Percentiles rank a stretch among this genome's conserved stretches.
Evolutionary conservation across 1,140 invertebrate species (phyloP).

Genomic region (Asobara japonica): DNA sequence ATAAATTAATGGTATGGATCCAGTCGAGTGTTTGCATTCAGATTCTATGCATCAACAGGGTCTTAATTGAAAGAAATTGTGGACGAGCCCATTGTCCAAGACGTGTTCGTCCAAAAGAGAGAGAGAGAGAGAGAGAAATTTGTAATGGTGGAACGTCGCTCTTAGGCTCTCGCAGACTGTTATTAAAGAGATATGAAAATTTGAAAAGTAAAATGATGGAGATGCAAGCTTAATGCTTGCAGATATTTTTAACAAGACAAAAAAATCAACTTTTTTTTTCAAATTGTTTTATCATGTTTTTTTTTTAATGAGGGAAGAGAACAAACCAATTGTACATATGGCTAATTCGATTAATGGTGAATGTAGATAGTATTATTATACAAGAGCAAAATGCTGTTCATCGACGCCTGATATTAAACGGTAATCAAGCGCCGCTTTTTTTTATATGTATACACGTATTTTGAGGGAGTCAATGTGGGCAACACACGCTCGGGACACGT

Average conservation of each 20-base stretch:
- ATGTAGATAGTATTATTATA: constrained; percentile 57
- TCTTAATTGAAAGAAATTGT: background rate
- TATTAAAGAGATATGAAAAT: background rate
- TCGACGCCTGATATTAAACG: constrained; percentile 33
- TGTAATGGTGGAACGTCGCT: background rate
- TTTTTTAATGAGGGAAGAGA: too few species aligned
- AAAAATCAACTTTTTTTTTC: background rate
- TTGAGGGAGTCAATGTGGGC: background rate
- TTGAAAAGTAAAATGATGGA: background rate
- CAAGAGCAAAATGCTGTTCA: background rate
- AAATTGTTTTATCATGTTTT: constrained; percentile 18
- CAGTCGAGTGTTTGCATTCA: constrained; percentile 1
- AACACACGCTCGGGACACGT: constrained; percentile 31
- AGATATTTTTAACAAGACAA: constrained; percentile 61
- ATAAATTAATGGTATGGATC: constrained; percentile 6
- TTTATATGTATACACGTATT: constrained; percentile 56
- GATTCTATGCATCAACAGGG: constrained; percentile 38
- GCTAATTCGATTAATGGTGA: constrained; percentile 54
- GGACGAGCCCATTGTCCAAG: constrained; percentile 13
- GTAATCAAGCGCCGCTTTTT: constrained; percentile 56
- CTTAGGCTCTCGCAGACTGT: constrained; percentile 6
- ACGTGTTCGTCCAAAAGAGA: constrained; percentile 25
- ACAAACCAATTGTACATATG: constrained; percentile 56
- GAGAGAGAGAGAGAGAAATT: constrained; percentile 16
- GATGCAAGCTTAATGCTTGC: constrained; percentile 20